These are phyloP conservation scores for Siderastrea siderea DNA, from an alignment of 92 coral and sea anemone genomes.

Conservation along the genomic window DNA sequence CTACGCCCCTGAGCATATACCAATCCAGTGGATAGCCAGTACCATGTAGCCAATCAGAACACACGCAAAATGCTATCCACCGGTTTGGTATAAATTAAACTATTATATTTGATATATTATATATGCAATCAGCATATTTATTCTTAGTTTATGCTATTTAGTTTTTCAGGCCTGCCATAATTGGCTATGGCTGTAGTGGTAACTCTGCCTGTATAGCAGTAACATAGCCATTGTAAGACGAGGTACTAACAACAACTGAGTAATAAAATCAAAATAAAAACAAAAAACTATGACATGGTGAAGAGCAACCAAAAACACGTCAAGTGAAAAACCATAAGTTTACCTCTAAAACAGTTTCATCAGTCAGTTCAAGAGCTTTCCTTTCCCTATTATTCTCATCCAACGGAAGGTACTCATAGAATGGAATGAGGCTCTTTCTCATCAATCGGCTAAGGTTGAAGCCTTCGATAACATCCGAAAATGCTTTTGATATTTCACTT, in stretches of 20 bases:
- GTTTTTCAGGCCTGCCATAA: no score
- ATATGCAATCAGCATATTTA: no score
- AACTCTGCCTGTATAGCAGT: no score
- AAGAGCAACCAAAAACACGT: neutral
- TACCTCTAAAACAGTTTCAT: conserved; percentile 70
- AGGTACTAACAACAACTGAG: neutral
- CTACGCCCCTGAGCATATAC: no score
- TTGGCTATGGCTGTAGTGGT: no score
- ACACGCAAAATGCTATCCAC: no score
- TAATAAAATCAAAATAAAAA: neutral
- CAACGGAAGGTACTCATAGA: conserved; percentile 64
- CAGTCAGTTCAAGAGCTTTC: conserved; percentile 48
- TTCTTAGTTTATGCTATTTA: no score
- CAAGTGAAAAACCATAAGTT: neutral
- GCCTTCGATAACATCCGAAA: conserved; percentile 44
- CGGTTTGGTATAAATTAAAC: no score
- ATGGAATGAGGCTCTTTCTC: conserved; percentile 54
- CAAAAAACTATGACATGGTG: neutral
- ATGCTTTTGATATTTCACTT: conserved; percentile 47
- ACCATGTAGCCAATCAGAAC: no score
- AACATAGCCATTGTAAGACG: neutral
- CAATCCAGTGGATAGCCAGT: no score
- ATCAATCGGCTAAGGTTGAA: conserved; percentile 22
- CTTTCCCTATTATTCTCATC: conserved; percentile 39
- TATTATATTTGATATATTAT: no score